Percentiles rank a stretch among this genome's conserved stretches.
Evolutionary conservation across 2,888 invertebrate species (phyloP).

Genomic region (Sthenelais limicola): DNA sequence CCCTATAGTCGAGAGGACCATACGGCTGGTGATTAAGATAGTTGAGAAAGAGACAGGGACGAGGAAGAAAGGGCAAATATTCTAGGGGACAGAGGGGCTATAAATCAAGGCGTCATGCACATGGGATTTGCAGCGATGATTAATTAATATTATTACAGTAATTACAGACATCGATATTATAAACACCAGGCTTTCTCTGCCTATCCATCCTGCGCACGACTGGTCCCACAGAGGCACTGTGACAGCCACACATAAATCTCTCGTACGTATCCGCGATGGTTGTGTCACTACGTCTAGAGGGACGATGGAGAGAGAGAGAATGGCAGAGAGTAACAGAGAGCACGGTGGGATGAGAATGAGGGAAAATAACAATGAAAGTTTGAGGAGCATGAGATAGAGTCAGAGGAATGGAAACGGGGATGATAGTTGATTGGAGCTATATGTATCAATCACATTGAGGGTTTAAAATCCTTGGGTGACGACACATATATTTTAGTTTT

Average conservation of each 20-base stretch:
- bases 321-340: too few species aligned
- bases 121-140: conserved; percentile 37
- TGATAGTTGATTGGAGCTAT: too few species aligned
- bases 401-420: too few species aligned
- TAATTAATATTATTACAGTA: conserved; percentile 41
- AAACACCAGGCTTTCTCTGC: conserved; percentile 38
- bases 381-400: too few species aligned
- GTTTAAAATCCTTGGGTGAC: too few species aligned
- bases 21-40: too few species aligned
- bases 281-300: background rate
- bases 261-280: conserved; percentile 13
- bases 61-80: conserved; percentile 32
- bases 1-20: too few species aligned
- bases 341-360: too few species aligned
- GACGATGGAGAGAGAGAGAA: background rate
- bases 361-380: too few species aligned
- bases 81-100: conserved; percentile 2
- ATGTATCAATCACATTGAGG: too few species aligned
- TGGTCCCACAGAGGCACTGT: background rate
- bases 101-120: conserved; percentile 35
- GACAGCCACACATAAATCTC: conserved; percentile 28
- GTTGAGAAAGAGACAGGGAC: too few species aligned
- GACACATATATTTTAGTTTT: too few species aligned
- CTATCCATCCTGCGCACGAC: conserved; percentile 14
- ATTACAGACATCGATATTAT: conserved; percentile 41